Evolutionary conservation across 2,888 invertebrate species (phyloP), one percentile per base, ranked within the genome.

Genomic region (Ernsta delagoae): DNA sequence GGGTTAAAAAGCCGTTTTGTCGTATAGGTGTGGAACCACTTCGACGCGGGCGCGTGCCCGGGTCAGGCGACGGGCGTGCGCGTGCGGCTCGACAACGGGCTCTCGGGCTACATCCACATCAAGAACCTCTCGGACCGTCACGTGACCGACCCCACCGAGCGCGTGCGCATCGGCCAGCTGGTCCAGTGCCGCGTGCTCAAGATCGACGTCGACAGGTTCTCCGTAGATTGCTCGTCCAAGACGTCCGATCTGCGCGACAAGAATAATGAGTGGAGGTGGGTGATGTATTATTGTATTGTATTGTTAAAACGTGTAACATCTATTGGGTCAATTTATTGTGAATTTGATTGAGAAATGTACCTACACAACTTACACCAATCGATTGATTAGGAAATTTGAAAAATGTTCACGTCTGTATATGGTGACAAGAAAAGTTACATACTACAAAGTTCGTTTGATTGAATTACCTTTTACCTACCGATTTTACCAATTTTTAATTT

Each of bases 41-140:
- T 99, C 92, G 99, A 99, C 88, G 97, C 98, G 0, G 98, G 97
- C 39, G 96, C 97, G 1, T 99, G 99, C 89, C 99, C 98, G 0
- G 99, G 99, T 0, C 97, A 98, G 84, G 98, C 99, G 0, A 97
- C 97, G 0, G 99, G 99, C 0, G 97, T 99, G 0, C 95, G 97
- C 71, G 94, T 98, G 53, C 94, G 97, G 0, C 91, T 99, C 3
- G 99, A 99, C 88, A 99, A 99, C 85, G 97, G 97, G 0, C 94
- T 98, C 45, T 96, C 96, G 11, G 99, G 99, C 0, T 99, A 98
- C 85, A 97, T 99, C 79, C 98, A 98, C 81, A 97, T 98, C 70
- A 98, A 98, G 87, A 98, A 98, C 89, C 93, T 99, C 53, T 98
- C 98, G 0, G 99, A 99, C 86, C 97, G 97, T 70, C 97, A 97